Percentiles rank a stretch among this genome's conserved stretches.
Evolutionary conservation across 1,140 invertebrate genomes (phyloP).

Genomic region (Drosophila orosa): DNA sequence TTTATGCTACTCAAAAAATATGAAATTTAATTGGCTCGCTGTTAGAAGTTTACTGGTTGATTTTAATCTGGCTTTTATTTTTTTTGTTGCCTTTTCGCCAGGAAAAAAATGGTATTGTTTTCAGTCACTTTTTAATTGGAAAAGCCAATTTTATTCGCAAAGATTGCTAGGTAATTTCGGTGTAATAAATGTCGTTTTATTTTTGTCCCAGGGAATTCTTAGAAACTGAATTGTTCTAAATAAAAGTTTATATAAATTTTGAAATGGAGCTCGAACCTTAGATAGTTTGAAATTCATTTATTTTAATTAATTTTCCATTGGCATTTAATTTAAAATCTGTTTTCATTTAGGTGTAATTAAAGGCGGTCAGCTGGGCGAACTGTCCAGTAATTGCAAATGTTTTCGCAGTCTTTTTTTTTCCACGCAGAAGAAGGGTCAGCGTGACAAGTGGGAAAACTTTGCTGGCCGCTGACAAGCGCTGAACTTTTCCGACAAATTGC

Average conservation of each 20-base stretch:
- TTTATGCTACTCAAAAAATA: background rate
- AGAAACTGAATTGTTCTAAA: background rate
- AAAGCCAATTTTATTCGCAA: background rate
- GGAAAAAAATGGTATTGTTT: background rate
- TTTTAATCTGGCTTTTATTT: background rate
- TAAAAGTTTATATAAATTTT: too few relatives aligned
- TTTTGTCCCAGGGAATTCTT: background rate
- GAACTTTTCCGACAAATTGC: conserved; percentile 60
- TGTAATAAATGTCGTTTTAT: background rate
- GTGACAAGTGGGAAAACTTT: conserved; percentile 66
- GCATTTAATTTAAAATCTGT: background rate
- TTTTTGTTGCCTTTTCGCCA: too few relatives aligned
- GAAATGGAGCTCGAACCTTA: background rate
- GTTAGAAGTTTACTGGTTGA: background rate
- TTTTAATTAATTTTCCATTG: background rate
- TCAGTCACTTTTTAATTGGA: background rate
- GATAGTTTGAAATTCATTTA: background rate
- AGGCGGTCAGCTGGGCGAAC: background rate
- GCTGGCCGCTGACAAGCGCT: conserved; percentile 31
- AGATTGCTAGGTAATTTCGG: background rate
- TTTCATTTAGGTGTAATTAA: conserved; percentile 1
- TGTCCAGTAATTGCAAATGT: conserved; percentile 26
- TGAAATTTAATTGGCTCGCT: background rate
- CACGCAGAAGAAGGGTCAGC: conserved; percentile 27
- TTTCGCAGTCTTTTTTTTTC: conserved; percentile 4